Evolutionary conservation across 2,113 vertebrate species (phyloP).

Genomic region (Himantopus leucocephalus): DNA sequence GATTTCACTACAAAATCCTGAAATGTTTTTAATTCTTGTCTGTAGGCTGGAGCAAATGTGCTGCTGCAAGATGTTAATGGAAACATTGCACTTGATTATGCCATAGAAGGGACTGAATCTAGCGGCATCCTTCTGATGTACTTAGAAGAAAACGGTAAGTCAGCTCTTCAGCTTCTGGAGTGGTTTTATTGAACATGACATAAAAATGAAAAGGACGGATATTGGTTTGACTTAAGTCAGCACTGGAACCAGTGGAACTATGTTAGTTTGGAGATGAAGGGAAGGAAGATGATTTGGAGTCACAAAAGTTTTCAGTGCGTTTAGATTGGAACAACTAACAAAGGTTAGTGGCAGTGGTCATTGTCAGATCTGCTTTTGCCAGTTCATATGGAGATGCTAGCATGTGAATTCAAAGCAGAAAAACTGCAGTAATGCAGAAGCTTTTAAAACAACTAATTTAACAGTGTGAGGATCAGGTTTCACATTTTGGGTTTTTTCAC

Average conservation of each 20-base stretch:
- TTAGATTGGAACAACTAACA: not conserved
- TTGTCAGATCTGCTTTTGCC: not conserved
- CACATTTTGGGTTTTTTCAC: not conserved
- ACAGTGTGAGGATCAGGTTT: not conserved
- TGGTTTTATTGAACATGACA: not conserved
- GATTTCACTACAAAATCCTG: not conserved
- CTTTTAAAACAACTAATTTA: not conserved
- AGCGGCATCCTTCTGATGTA: slow-evolving; percentile 85
- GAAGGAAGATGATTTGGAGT: not conserved
- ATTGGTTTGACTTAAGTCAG: not conserved
- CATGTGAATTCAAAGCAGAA: not conserved
- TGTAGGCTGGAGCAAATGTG: slow-evolving; percentile 88
- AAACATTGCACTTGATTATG: slow-evolving; percentile 88
- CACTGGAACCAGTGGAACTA: not conserved
- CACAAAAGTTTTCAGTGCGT: not conserved
- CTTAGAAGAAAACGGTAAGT: slow-evolving; percentile 91
- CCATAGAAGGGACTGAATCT: slow-evolving; percentile 88
- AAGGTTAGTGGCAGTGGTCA: not conserved
- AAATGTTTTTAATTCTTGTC: not conserved
- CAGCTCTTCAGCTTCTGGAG: not conserved
- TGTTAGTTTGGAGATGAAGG: not conserved
- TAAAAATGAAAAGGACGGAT: not conserved
- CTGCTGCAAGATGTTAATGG: slow-evolving; percentile 91
- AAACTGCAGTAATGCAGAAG: not conserved
- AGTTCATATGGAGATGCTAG: not conserved